Evolutionary conservation across 64 coral and sea anemone species (phyloP).

Genomic region (Stichodactyla helianthus): DNA sequence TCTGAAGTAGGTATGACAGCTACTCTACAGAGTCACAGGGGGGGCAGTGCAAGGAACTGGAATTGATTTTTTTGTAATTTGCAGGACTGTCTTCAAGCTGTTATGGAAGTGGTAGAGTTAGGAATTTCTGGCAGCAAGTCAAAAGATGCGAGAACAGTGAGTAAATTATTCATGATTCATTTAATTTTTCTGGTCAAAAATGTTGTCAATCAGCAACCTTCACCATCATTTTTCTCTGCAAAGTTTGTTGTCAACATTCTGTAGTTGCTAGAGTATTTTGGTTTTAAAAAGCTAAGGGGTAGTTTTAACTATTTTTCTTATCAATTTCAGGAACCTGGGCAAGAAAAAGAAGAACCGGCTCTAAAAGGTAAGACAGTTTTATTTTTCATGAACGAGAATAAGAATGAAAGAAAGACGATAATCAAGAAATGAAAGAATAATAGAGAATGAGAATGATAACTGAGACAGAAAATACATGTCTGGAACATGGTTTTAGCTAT

Average conservation of each 20-base stretch:
- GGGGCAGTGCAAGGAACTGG: not conserved
- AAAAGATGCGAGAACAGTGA: conserved; percentile 42
- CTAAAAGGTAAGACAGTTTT: conserved; percentile 7
- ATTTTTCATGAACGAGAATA: not conserved
- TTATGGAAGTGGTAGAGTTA: conserved; percentile 90
- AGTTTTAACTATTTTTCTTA: not conserved
- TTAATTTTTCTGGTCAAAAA: too few species aligned
- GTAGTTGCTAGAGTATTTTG: too few species aligned
- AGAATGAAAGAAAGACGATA: not conserved
- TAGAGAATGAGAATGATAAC: not conserved
- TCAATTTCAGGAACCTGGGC: conserved; percentile 6
- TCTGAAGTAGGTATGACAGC: too few species aligned
- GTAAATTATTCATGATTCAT: not conserved
- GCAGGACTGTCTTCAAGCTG: conserved; percentile 74
- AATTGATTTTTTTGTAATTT: conserved; percentile 9
- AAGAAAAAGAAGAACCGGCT: conserved; percentile 10
- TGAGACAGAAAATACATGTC: not conserved
- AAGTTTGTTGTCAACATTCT: too few species aligned
- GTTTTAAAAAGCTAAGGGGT: too few species aligned
- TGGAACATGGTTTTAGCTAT: too few species aligned
- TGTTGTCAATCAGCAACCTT: too few species aligned
- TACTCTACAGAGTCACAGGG: too few species aligned
- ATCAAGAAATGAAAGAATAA: not conserved
- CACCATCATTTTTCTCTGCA: too few species aligned
- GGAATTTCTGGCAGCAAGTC: conserved; percentile 97